Percentiles rank a stretch among this genome's conserved stretches.
phyloP scores from a whole-genome alignment of 2,888 invertebrate genomes.

The Rambutsinella grinnellia region DNA sequence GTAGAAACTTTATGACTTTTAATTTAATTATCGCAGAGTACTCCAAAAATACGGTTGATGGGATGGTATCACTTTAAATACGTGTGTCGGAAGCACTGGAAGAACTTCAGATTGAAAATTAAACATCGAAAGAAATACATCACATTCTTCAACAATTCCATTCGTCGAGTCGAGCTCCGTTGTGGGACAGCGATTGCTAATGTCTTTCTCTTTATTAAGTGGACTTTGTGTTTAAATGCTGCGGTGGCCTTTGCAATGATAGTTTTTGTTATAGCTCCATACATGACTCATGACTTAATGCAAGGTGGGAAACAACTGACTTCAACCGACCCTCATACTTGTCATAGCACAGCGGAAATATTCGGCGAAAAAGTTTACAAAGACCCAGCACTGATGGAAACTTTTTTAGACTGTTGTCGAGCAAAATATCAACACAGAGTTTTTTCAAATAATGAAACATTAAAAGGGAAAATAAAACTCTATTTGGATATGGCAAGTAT shows the following conservation, averaged over 20 bases:
- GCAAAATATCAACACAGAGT: too few species aligned
- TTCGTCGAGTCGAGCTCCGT: constrained; percentile 85
- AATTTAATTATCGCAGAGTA: constrained; percentile 77
- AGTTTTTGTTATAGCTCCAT: constrained; percentile 78
- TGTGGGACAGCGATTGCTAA: constrained; percentile 83
- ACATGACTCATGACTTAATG: neutral
- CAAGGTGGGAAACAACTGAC: too few species aligned
- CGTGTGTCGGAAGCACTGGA: constrained; percentile 82
- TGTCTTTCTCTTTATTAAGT: constrained; percentile 87
- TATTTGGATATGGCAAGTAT: neutral
- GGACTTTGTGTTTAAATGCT: constrained; percentile 85
- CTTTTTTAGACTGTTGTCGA: too few species aligned
- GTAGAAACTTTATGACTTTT: constrained; percentile 6
- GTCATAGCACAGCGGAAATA: too few species aligned
- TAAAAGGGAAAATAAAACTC: too few species aligned
- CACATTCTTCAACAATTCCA: constrained; percentile 81
- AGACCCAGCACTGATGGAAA: too few species aligned
- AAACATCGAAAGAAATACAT: constrained; percentile 79
- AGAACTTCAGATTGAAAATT: constrained; percentile 76
- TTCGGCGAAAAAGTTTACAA: too few species aligned
- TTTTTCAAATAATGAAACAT: too few species aligned
- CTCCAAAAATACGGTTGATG: constrained; percentile 84
- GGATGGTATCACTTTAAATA: constrained; percentile 86
- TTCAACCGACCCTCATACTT: too few species aligned
- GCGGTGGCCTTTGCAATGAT: constrained; percentile 78